Base-by-base conservation (phyloP, 2,113 vertebrate genomes). In the Hystrix cristata region DNA sequence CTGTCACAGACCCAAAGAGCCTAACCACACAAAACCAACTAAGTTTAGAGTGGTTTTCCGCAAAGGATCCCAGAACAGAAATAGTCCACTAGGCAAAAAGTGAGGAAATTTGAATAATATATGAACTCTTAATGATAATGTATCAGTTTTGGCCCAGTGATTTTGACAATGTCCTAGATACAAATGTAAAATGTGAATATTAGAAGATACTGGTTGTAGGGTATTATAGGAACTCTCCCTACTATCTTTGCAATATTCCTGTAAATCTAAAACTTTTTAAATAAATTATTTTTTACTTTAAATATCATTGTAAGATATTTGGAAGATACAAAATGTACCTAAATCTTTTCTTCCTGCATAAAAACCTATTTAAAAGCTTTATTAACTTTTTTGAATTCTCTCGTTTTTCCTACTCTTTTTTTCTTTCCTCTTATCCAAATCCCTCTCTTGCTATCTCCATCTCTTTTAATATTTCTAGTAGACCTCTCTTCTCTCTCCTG, bases 221-320 rank as follows among this genome's bases (percentile, higher is more conserved):
- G 2, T 53, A 19, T 27, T 57, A 60, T 9, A 15, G 2, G 55
- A 43, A 55, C 10, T 46, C 31, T 88, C n/a, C 13, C 27, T 46
- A 27, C 31, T 51, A 16, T 43, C 59, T 46, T 87, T 83, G 18
- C 5, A 95, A 78, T 69, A 62, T 48, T 62, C 51, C 51, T 82
- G 5, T n/a, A 82, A 95, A 29, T 38, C 60, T 82, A 82, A 91
- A 85, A 10, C 10, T 79, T 91, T 53, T 94, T 74, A 89, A 94
- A 31, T 80, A 59, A 76, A 46, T 74, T 87, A 67, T 16, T 3
- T 9, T 89, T 74, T 74, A 85, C 64, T 81, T 95, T 74, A 67
- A 94, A 94, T 57, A 51, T 84, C 14, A 91, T 43, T 65, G 1
- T 79, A 53, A 87, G 80, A 14, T 89, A 19, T 53, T 94, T 85